A percentile compares a stretch with the other conserved stretches of the same genome.
phyloP scores from a whole-genome alignment of 1,140 invertebrate species.

The Polypedilum vanderplanki region DNA sequence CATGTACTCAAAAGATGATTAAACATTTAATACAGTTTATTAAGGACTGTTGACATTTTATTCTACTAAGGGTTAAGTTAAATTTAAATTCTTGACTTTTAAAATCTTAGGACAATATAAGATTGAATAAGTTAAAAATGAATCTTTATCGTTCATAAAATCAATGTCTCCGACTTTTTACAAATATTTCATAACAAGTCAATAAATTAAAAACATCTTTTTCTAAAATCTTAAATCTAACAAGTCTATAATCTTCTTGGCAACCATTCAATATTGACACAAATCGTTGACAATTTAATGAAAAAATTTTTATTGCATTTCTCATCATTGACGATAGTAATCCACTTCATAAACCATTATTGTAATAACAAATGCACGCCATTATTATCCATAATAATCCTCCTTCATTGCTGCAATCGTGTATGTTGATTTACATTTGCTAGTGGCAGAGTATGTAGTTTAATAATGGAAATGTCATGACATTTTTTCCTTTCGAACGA shows the following conservation, averaged over 20 bases:
- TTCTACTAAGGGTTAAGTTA: too few species aligned
- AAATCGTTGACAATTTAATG: conserved; percentile 14
- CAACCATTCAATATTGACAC: conserved; percentile 6
- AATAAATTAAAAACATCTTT: conserved; percentile 3
- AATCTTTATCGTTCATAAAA: background rate
- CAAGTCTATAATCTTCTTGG: background rate
- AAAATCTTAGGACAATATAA: too few species aligned
- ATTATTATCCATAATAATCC: conserved; percentile 14
- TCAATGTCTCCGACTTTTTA: background rate
- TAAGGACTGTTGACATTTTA: too few species aligned
- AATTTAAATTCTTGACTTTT: too few species aligned
- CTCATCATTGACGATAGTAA: background rate
- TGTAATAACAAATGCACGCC: conserved; percentile 8
- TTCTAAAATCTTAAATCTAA: background rate
- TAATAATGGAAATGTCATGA: background rate
- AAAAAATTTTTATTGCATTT: conserved; percentile 15
- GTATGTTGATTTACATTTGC: background rate
- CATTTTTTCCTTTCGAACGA: background rate
- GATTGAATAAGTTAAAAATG: background rate
- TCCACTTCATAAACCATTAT: conserved; percentile 18
- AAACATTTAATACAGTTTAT: too few species aligned
- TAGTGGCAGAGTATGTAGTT: too few species aligned
- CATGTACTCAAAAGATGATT: too few species aligned
- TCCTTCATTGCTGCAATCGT: background rate
- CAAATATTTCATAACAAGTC: background rate